A percentile compares a stretch with the other conserved stretches of the same genome.
These are phyloP conservation scores for Mungos mungo DNA, from an alignment of 2,113 vertebrate genomes.

Conservation along the genomic window DNA sequence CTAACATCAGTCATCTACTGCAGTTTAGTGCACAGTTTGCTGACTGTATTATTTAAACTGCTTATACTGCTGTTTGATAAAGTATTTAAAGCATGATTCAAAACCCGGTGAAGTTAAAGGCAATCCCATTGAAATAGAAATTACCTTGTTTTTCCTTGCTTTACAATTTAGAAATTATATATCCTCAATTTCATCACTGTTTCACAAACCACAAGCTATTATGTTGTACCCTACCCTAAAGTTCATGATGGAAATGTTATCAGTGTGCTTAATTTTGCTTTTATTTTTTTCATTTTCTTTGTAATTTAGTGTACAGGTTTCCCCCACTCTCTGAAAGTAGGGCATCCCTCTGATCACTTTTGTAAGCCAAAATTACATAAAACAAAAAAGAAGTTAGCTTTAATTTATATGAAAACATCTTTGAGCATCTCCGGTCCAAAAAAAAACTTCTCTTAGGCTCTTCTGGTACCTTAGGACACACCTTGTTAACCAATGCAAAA, in stretches of 20 bases:
- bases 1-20: neutral
- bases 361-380: neutral
- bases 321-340: neutral
- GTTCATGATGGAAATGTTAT: neutral
- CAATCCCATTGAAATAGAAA: neutral
- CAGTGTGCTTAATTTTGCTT: neutral
- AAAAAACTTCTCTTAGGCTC: neutral
- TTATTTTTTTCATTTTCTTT: neutral
- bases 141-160: neutral
- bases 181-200: slow-evolving; percentile 1
- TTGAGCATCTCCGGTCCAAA: neutral
- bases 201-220: neutral
- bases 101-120: slow-evolving; percentile 28
- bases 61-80: neutral
- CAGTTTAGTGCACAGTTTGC: neutral
- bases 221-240: neutral
- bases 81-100: neutral
- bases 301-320: neutral
- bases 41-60: slow-evolving; percentile 44
- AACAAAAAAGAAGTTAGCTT: neutral
- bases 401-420: neutral
- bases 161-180: slow-evolving; percentile 36
- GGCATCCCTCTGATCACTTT: neutral
- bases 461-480: neutral
- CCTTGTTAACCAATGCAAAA: neutral